Percentiles rank a stretch among this genome's conserved stretches.
Evolutionary conservation across 2,113 vertebrate genomes (phyloP).

Genomic region (Parus major): DNA sequence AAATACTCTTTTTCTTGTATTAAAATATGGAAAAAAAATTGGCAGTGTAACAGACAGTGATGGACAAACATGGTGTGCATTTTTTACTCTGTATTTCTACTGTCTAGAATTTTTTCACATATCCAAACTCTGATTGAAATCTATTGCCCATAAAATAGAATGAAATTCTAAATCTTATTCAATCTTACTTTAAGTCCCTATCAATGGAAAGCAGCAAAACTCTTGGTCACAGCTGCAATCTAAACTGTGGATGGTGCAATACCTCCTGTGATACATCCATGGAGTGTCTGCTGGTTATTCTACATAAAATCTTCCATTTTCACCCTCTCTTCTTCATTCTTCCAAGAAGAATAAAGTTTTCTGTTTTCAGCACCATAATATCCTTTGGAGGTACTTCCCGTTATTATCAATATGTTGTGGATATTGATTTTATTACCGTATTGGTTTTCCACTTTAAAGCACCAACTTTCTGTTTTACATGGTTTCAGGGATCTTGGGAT

Average conservation of each 20-base stretch:
- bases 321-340: not conserved
- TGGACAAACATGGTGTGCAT: rapidly evolving
- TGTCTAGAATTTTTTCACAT: not conserved
- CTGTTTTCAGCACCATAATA: not conserved
- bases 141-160: not conserved
- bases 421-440: too few relatives aligned
- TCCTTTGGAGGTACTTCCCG: rapidly evolving
- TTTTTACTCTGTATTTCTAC: not conserved
- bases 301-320: not conserved
- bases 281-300: not conserved
- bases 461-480: not conserved
- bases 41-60: not conserved
- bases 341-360: not conserved
- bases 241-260: not conserved
- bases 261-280: not conserved
- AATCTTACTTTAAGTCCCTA: not conserved
- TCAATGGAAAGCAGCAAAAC: not conserved
- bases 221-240: not conserved
- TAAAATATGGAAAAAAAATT: not conserved
- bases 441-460: not conserved
- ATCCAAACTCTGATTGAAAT: not conserved
- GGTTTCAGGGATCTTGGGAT: not conserved
- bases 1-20: not conserved
- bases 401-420: not conserved
- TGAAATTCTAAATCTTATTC: not conserved